These are phyloP conservation scores for Antrozous pallidus DNA, from an alignment of 2,797 vertebrate genomes.

Conservation along the genomic window DNA sequence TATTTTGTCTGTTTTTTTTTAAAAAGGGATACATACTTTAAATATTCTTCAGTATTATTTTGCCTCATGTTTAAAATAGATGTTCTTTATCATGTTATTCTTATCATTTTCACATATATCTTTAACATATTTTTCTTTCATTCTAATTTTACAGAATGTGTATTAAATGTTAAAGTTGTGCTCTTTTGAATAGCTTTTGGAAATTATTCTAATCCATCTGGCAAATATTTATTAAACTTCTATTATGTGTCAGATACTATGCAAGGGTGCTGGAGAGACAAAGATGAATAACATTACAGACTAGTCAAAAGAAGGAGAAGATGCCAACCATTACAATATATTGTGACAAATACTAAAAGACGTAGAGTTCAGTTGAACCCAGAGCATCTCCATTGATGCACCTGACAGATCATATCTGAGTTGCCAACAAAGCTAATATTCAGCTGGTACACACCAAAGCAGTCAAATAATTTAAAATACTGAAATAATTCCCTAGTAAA, in stretches of 20 bases:
- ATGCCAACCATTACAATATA: neutral
- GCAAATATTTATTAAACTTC: constrained; percentile 11
- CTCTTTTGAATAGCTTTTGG: constrained; percentile 25
- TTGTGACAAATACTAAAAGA: neutral
- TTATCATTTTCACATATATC: neutral
- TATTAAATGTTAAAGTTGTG: neutral
- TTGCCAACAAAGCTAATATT: neutral
- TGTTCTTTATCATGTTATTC: neutral
- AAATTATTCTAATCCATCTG: constrained; percentile 37
- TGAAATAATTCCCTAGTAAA: neutral
- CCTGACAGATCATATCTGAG: neutral
- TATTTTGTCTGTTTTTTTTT: neutral
- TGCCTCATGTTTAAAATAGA: constrained; percentile 28
- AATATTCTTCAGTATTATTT: constrained; percentile 9
- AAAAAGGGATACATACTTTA: neutral
- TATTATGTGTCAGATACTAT: neutral
- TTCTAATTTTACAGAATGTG: constrained; percentile 10
- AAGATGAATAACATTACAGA: neutral
- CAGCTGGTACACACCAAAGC: neutral
- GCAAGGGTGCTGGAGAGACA: neutral
- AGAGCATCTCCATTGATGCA: neutral
- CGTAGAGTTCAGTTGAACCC: neutral
- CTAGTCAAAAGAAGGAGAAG: neutral
- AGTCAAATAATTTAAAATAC: neutral
- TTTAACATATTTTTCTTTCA: neutral